phyloP scores from a whole-genome alignment of 2,888 invertebrate species.

The Pristionchus maxplancki region DNA sequence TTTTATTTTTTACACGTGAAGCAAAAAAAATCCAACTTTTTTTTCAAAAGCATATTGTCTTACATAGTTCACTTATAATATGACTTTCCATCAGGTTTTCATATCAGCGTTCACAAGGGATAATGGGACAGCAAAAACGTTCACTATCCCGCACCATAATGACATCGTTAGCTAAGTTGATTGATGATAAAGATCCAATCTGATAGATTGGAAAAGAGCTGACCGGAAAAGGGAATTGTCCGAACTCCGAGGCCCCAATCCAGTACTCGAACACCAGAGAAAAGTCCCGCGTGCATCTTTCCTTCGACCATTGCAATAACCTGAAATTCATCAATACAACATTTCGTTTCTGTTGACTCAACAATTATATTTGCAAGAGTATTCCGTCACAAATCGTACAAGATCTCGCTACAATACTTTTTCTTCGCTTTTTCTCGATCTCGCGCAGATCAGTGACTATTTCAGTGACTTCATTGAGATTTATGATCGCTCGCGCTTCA shows the following conservation, averaged over 20 bases:
- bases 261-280: conserved; percentile 46
- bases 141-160: background rate
- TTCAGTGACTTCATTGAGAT: conserved; percentile 17
- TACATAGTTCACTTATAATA: no score
- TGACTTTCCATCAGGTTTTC: no score
- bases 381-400: background rate
- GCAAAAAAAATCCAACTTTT: background rate
- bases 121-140: background rate
- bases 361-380: no score
- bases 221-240: conserved; percentile 43
- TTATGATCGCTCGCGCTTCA: background rate
- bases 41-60: no score
- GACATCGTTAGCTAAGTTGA: background rate
- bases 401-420: background rate
- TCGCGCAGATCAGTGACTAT: background rate
- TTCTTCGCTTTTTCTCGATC: background rate
- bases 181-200: background rate
- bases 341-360: no score
- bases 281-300: conserved; percentile 47
- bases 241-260: conserved; percentile 52
- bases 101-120: background rate
- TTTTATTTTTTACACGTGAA: background rate
- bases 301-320: conserved; percentile 50
- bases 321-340: background rate
- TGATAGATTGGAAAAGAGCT: background rate